phyloP scores from a whole-genome alignment of 1,140 invertebrate genomes.

The Prorops nasuta region DNA sequence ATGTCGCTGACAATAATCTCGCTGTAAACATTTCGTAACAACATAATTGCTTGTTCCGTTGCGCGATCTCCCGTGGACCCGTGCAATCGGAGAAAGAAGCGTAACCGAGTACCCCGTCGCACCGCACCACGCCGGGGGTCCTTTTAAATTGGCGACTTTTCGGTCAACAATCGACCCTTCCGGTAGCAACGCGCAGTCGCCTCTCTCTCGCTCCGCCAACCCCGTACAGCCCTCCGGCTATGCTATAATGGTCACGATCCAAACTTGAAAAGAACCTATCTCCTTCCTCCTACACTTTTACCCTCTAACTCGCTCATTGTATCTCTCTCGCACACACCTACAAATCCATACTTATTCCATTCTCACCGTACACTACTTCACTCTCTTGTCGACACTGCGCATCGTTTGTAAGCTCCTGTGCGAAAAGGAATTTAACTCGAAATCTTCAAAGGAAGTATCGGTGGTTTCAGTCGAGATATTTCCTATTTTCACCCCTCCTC shows the following conservation, averaged over 20 bases:
- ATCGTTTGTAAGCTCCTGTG: background rate
- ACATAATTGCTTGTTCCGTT: slow-evolving; percentile 55
- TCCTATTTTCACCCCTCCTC: background rate
- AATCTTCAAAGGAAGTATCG: slow-evolving; percentile 22
- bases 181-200: slow-evolving; percentile 40
- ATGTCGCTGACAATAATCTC: slow-evolving; percentile 56
- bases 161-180: slow-evolving; percentile 59
- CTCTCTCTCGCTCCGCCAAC: slow-evolving; percentile 29
- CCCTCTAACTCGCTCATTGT: background rate
- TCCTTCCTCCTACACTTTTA: slow-evolving; percentile 16
- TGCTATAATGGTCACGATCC: slow-evolving; percentile 51
- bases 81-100: too few relatives aligned
- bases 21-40: slow-evolving; percentile 58
- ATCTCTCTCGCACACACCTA: too few relatives aligned
- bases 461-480: slow-evolving; percentile 31
- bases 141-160: slow-evolving; percentile 60
- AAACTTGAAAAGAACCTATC: slow-evolving; percentile 31
- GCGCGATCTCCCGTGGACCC: slow-evolving; percentile 17
- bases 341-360: too few relatives aligned
- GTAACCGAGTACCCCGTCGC: too few relatives aligned
- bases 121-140: slow-evolving; percentile 52
- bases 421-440: slow-evolving; percentile 31
- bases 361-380: too few relatives aligned
- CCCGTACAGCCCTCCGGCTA: slow-evolving; percentile 48
- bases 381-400: too few relatives aligned